Conservation (phyloP, 2,888 invertebrate genomes). For the Lasioglossum marginatum region DNA sequence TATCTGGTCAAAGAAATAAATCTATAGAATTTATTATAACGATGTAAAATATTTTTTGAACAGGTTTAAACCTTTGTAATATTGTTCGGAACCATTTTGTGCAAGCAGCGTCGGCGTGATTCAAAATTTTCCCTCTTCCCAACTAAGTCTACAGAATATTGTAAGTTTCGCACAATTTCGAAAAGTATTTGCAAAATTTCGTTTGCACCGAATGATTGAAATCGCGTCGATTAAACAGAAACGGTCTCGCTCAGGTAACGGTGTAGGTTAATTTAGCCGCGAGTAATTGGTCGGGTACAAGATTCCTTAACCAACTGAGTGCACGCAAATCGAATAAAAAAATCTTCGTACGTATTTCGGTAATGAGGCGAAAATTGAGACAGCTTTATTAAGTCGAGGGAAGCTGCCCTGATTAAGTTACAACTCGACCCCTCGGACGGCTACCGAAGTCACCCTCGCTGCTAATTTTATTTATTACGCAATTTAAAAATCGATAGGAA, state of each 20-base stretch:
- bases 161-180: too few relatives aligned
- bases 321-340: conserved; percentile 76
- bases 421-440: conserved; percentile 69
- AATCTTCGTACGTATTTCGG: conserved; percentile 74
- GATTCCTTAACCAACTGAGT: conserved; percentile 37
- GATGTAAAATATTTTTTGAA: too few relatives aligned
- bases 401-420: conserved; percentile 83
- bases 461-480: conserved; percentile 84
- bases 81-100: too few relatives aligned
- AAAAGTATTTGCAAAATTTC: neutral
- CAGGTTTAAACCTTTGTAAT: too few relatives aligned
- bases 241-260: neutral
- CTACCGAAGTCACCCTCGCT: conserved; percentile 78
- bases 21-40: too few relatives aligned
- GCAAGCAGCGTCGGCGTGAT: too few relatives aligned
- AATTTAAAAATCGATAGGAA: conserved; percentile 83
- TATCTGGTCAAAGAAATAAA: too few relatives aligned
- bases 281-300: conserved; percentile 20
- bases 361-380: conserved; percentile 84
- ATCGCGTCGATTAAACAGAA: neutral
- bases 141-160: too few relatives aligned
- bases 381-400: conserved; percentile 83
- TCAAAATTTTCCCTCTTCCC: too few relatives aligned
- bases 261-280: neutral
- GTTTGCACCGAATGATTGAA: neutral